These are phyloP conservation scores for Leptopilina clavipes DNA, from an alignment of 1,140 invertebrate species.

Conservation along the genomic window DNA sequence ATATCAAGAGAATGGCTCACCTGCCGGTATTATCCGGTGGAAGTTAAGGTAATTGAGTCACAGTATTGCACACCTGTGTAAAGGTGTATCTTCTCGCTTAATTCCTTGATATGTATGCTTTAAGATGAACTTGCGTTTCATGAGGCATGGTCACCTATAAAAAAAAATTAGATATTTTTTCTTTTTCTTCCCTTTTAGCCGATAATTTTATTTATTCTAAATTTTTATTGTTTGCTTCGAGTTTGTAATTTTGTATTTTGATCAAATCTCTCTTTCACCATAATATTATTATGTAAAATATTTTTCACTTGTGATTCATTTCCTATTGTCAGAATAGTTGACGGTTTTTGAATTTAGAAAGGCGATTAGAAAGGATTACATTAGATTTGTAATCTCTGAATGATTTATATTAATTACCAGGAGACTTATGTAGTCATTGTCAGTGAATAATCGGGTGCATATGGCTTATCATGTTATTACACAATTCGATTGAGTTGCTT, in stretches of 20 bases:
- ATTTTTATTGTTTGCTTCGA: no score
- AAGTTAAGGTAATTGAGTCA: conserved; percentile 33
- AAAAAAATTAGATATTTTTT: neutral
- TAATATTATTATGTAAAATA: no score
- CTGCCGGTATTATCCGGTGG: conserved; percentile 33
- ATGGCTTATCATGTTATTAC: neutral
- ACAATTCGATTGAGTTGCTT: neutral
- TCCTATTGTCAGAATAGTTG: neutral
- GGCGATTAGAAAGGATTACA: conserved; percentile 13
- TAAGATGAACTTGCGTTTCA: conserved; percentile 1
- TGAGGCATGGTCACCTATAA: neutral
- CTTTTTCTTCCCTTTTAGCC: neutral
- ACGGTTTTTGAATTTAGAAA: neutral
- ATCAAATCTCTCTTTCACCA: neutral
- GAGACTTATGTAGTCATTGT: conserved; percentile 4
- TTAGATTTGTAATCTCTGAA: conserved; percentile 6
- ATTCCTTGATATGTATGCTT: conserved; percentile 6
- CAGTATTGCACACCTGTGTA: conserved; percentile 21
- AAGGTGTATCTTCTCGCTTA: conserved; percentile 25
- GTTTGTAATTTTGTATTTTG: neutral
- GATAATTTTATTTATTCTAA: neutral
- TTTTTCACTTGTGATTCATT: neutral
- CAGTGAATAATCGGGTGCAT: neutral
- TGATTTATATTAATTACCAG: neutral
- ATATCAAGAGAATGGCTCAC: conserved; percentile 26